Conservation (phyloP, 2,113 vertebrate species). For the Baryphthengus martii region DNA sequence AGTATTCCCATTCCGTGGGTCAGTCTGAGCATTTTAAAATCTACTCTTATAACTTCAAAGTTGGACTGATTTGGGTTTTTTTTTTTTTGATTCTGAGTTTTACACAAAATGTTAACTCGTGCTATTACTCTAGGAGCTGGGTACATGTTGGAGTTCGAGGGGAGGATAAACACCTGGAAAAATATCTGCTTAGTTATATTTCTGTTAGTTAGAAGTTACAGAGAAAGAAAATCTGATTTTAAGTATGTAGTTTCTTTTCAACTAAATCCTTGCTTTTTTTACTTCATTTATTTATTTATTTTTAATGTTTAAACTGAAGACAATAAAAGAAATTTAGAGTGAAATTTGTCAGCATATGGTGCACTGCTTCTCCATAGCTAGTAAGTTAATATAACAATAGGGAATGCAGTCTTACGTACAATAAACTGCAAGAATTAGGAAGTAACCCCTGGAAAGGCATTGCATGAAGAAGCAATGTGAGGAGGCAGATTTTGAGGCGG, state of each 20-base stretch:
- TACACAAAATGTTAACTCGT: background rate
- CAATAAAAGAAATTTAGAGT: background rate
- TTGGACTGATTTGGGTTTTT: accelerated
- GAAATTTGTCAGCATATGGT: background rate
- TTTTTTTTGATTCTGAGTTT: background rate
- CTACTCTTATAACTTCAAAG: background rate
- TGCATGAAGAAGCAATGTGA: background rate
- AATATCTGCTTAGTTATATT: background rate
- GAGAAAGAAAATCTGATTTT: background rate
- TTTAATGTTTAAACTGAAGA: background rate
- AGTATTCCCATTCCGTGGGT: background rate
- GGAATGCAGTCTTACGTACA: background rate
- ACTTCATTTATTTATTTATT: background rate
- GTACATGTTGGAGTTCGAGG: background rate
- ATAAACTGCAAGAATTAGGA: background rate
- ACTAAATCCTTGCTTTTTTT: background rate
- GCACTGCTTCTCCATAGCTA: background rate
- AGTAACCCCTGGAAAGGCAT: background rate
- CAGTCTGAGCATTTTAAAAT: background rate
- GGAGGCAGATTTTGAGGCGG: background rate
- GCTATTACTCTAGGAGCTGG: background rate
- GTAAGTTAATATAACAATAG: background rate
- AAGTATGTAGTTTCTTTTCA: background rate
- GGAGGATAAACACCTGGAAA: background rate
- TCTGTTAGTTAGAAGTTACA: background rate